These are phyloP conservation scores for Cassiopea andromeda DNA, from an alignment of 30 jellyfish, hydroid and myxozoan genomes.

Conservation along the genomic window DNA sequence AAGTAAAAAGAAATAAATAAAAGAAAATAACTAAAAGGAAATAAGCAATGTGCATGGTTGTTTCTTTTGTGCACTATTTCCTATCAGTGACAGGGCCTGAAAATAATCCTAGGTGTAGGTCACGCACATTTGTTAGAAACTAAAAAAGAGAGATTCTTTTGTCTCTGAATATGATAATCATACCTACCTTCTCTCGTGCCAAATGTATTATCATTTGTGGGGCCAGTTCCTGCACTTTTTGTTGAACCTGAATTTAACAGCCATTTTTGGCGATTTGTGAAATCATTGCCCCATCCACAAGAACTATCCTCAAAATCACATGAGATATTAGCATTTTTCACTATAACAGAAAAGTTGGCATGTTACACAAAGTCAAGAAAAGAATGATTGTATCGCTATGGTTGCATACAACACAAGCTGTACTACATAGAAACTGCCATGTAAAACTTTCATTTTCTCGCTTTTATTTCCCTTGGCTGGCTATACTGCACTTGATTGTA, in stretches of 20 bases:
- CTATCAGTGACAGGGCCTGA: no score
- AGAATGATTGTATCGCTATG: no score
- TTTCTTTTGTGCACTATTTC: no score
- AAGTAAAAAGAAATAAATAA: no score
- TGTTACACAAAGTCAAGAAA: neutral
- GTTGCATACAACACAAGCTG: neutral
- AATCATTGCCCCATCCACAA: constrained; percentile 91
- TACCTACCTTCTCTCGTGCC: constrained; percentile 13
- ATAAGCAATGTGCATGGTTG: no score
- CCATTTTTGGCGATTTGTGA: constrained; percentile 60
- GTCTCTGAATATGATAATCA: neutral
- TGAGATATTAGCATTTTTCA: constrained; percentile 55
- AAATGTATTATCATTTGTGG: constrained; percentile 73
- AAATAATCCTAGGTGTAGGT: no score
- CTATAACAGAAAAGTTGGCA: neutral
- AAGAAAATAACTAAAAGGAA: no score
- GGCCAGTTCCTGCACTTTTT: constrained; percentile 84
- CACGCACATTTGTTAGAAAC: no score
- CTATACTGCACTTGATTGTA: neutral
- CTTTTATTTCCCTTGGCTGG: no score
- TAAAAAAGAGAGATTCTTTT: neutral
- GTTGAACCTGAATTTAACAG: constrained; percentile 68
- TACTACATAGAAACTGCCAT: no score
- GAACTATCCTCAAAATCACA: constrained; percentile 77
- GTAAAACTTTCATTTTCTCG: no score